Percentiles rank a stretch among this genome's conserved stretches.
Evolutionary conservation across 2,797 vertebrate genomes (phyloP).

Genomic region (Spatula clypeata): DNA sequence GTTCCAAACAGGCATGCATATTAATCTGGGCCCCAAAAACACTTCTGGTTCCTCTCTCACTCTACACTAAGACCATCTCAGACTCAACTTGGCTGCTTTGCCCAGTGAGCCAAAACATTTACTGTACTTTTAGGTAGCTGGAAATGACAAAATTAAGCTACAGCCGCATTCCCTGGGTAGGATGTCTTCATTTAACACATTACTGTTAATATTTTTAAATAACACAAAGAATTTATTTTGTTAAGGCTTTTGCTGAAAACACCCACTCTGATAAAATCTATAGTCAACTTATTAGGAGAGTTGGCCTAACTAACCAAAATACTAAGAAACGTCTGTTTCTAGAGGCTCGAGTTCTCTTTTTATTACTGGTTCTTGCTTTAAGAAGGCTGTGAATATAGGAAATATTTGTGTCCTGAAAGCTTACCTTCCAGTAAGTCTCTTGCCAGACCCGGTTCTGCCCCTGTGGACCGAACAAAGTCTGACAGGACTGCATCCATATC

Average conservation of each 20-base stretch:
- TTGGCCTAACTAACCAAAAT: not conserved
- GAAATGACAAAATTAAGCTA: not conserved
- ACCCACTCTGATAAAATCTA: not conserved
- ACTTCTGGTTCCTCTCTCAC: not conserved
- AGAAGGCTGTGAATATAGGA: not conserved
- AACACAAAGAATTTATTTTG: not conserved
- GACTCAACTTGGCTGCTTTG: not conserved
- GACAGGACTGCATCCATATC: conserved; percentile 99
- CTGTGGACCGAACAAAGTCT: conserved; percentile 99
- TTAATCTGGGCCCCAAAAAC: not conserved
- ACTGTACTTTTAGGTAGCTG: not conserved
- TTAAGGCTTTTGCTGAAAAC: not conserved
- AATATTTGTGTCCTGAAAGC: not conserved
- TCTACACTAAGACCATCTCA: not conserved
- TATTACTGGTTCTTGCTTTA: not conserved
- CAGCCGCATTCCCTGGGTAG: not conserved
- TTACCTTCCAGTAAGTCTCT: conserved; percentile 99
- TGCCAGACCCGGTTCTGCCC: conserved; percentile 99
- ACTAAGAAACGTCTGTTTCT: not conserved
- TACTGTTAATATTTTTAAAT: not conserved
- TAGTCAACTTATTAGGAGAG: not conserved
- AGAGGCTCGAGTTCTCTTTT: not conserved
- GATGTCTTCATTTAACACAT: not conserved
- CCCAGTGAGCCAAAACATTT: not conserved
- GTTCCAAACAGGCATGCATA: not conserved